Conservation (phyloP, 2,888 invertebrate species). For the Ochlodes sylvanus region DNA sequence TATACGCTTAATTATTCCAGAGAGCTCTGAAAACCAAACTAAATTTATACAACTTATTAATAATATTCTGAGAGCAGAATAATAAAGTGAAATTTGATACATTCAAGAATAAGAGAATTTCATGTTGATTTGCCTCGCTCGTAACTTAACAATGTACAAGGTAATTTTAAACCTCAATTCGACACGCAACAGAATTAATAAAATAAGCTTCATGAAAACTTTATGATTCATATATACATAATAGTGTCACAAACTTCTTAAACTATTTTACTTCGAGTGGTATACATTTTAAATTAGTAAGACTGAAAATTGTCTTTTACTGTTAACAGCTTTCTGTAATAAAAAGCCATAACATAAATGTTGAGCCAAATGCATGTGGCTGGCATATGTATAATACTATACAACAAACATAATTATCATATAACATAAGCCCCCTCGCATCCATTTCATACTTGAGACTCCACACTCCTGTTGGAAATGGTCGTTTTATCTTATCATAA, state of each 20-base stretch:
- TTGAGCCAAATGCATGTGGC: slow-evolving; percentile 42
- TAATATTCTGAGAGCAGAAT: slow-evolving; percentile 59
- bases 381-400: slow-evolving; percentile 46
- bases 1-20: slow-evolving; percentile 62
- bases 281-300: slow-evolving; percentile 43
- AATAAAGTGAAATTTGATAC: slow-evolving; percentile 56
- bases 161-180: slow-evolving; percentile 62
- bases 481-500: slow-evolving; percentile 4
- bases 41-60: slow-evolving; percentile 79
- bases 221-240: slow-evolving; percentile 71
- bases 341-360: slow-evolving; percentile 50
- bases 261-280: slow-evolving; percentile 42
- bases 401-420: slow-evolving; percentile 45
- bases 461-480: slow-evolving; percentile 29
- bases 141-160: slow-evolving; percentile 73
- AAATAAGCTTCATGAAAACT: slow-evolving; percentile 55
- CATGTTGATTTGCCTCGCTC: slow-evolving; percentile 64
- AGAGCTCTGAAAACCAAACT: slow-evolving; percentile 64
- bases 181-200: slow-evolving; percentile 56
- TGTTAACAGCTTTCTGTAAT: slow-evolving; percentile 45
- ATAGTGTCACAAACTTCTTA: slow-evolving; percentile 44
- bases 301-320: slow-evolving; percentile 38
- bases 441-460: slow-evolving; percentile 22
- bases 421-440: slow-evolving; percentile 28
- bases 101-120: slow-evolving; percentile 71